Percentiles rank a stretch among this genome's conserved stretches.
phyloP scores from a whole-genome alignment of 2,888 invertebrate genomes.

The Pogonocherus hispidulus region DNA sequence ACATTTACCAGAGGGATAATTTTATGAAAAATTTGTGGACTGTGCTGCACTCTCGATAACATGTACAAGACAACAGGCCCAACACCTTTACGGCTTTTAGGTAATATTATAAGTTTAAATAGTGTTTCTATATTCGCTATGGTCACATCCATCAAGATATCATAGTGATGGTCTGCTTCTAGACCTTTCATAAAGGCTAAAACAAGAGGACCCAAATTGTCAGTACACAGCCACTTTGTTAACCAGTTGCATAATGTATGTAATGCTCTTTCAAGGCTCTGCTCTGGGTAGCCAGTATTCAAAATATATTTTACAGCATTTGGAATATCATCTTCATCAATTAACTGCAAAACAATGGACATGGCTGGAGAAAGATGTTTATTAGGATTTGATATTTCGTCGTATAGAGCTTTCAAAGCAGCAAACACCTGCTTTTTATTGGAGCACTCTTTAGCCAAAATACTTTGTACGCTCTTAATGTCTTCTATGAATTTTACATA shows the following conservation, averaged over 20 bases:
- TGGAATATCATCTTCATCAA: constrained; percentile 49
- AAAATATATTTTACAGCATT: constrained; percentile 69
- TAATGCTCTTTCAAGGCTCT: constrained; percentile 75
- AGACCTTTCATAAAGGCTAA: constrained; percentile 77
- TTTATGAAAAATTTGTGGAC: constrained; percentile 67
- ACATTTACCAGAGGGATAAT: constrained; percentile 69
- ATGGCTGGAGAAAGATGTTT: constrained; percentile 73
- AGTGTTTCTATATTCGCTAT: constrained; percentile 74
- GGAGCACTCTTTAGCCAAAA: constrained; percentile 62
- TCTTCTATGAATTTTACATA: constrained; percentile 63
- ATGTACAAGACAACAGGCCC: constrained; percentile 77
- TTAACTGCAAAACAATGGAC: constrained; percentile 73
- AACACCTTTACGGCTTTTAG: constrained; percentile 72
- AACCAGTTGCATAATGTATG: constrained; percentile 80
- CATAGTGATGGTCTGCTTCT: constrained; percentile 64
- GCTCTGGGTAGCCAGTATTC: constrained; percentile 65
- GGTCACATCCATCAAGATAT: constrained; percentile 73
- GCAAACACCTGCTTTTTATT: constrained; percentile 71
- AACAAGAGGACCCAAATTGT: constrained; percentile 77
- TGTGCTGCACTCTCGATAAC: constrained; percentile 74
- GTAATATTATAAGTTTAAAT: constrained; percentile 72
- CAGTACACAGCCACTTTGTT: constrained; percentile 74
- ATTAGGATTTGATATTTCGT: constrained; percentile 74
- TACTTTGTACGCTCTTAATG: constrained; percentile 62
- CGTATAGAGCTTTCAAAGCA: constrained; percentile 74